Percentiles rank a stretch among this genome's conserved stretches.
Conservation (phyloP, 2,797 vertebrate species). For the Anolis apletophallus region DNA sequence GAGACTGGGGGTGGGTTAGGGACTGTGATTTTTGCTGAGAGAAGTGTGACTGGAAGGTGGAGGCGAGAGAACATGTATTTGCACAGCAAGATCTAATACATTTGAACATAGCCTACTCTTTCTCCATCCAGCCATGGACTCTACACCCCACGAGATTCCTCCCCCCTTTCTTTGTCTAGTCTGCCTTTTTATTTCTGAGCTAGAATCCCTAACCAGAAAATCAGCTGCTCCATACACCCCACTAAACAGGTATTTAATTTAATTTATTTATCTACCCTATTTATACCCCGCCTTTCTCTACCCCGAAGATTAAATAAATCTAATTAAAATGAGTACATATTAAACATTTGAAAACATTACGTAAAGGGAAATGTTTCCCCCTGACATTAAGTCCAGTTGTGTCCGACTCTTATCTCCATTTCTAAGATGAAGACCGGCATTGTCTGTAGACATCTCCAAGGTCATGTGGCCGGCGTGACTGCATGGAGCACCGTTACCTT, state of each 20-base stretch:
- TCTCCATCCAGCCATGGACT: not conserved
- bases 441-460: too few species aligned
- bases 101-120: too few species aligned
- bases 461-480: too few species aligned
- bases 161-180: not conserved
- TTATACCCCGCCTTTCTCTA: too few species aligned
- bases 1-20: not conserved
- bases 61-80: not conserved
- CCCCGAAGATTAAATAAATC: not conserved
- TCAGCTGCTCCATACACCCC: not conserved
- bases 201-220: not conserved
- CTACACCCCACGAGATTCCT: not conserved
- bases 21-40: not conserved
- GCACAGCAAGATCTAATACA: not conserved
- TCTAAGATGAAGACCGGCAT: too few species aligned
- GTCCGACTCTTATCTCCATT: too few species aligned
- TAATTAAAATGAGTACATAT: too few species aligned
- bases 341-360: too few species aligned
- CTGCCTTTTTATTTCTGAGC: not conserved
- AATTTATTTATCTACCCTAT: too few species aligned
- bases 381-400: too few species aligned
- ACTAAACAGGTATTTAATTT: not conserved
- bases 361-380: too few species aligned
- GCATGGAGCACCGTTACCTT: too few species aligned
- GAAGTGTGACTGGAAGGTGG: not conserved